Percentiles rank a stretch among this genome's conserved stretches.
Conservation (phyloP, 2,113 vertebrate species). For the Onychostruthus taczanowskii region DNA sequence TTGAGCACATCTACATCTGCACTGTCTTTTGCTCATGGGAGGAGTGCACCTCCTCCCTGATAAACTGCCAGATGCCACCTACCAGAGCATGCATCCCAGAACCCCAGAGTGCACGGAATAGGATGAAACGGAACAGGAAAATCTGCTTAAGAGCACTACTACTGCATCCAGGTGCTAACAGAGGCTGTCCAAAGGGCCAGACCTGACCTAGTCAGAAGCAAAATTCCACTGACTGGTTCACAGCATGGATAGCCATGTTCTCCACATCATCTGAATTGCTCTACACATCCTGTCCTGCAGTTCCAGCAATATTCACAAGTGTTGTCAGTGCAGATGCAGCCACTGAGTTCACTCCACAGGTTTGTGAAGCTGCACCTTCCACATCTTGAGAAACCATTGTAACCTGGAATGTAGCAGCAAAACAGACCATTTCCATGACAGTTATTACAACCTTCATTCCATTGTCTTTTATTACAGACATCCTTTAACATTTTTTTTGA, state of each 20-base stretch:
- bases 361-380: background rate
- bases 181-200: background rate
- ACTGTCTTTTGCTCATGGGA: fast-evolving
- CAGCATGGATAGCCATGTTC: fast-evolving
- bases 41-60: background rate
- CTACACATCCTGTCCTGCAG: background rate
- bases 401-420: background rate
- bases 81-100: fast-evolving
- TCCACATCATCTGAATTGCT: background rate
- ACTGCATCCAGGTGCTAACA: background rate
- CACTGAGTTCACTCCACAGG: background rate
- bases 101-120: fast-evolving
- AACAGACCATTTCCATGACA: background rate
- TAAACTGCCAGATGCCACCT: background rate
- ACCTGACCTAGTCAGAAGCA: background rate
- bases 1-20: too few species aligned
- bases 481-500: background rate
- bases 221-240: background rate
- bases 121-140: background rate
- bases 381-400: fast-evolving
- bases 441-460: background rate
- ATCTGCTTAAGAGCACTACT: background rate
- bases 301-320: background rate
- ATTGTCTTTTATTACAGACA: background rate
- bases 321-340: background rate